A percentile compares a stretch with the other conserved stretches of the same genome.
Evolutionary conservation across 2,797 vertebrate species (phyloP).

Genomic region (Hafferia zeledoni): DNA sequence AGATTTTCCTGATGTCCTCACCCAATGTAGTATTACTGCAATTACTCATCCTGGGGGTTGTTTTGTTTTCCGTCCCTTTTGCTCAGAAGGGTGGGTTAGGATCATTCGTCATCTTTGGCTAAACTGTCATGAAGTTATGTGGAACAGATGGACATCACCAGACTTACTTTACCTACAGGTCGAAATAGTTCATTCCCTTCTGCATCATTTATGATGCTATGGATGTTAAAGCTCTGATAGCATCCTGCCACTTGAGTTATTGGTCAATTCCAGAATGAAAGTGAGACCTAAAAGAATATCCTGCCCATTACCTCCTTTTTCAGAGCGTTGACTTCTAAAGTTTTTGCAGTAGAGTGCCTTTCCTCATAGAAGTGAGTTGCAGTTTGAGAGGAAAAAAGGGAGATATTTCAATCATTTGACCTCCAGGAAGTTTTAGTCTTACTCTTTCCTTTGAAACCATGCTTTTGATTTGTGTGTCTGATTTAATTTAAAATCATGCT

Average conservation of each 20-base stretch:
- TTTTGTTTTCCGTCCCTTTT: constrained; percentile 6
- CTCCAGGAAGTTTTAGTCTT: not conserved
- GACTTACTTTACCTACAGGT: not conserved
- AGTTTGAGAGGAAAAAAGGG: not conserved
- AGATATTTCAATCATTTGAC: rapidly evolving
- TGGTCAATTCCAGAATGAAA: not conserved
- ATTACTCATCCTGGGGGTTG: not conserved
- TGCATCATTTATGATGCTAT: not conserved
- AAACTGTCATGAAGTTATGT: not conserved
- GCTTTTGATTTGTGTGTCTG: not conserved
- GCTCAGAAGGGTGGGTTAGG: constrained; percentile 19
- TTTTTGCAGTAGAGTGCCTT: not conserved
- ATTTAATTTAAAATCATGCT: not conserved
- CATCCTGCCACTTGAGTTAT: not conserved
- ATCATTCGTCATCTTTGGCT: constrained; percentile 32
- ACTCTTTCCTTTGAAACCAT: not conserved
- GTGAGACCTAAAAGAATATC: not conserved
- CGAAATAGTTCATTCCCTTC: not conserved
- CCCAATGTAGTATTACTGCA: not conserved
- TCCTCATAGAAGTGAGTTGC: not conserved
- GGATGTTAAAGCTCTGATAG: not conserved
- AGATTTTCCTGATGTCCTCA: not conserved
- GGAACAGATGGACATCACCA: constrained; percentile 25
- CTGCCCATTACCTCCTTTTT: not conserved
- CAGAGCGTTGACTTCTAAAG: not conserved